Base-by-base conservation (phyloP, 1,140 invertebrate species). In the Tribolium castaneum region DNA sequence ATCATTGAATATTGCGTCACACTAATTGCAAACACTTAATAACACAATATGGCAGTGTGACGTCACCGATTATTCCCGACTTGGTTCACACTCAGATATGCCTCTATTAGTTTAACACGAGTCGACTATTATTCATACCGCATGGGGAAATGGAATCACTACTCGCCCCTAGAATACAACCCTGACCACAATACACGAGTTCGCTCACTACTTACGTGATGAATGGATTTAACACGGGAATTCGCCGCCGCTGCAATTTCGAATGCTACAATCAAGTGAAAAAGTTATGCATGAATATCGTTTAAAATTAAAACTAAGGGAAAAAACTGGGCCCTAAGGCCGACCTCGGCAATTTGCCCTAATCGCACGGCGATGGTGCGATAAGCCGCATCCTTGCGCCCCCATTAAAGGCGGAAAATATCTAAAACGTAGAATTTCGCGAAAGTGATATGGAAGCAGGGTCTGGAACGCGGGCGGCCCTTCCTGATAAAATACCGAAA, bases 61-160 rank as follows among this genome's bases (percentile, higher is more conserved):
- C 59, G 59, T 66, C 30, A 35, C 59, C 59, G 59, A 66, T 35
- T 66, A 59, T 25, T 25, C 54, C 19, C 54, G 54, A 30, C 54
- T 59, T 25, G 54, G 54, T 22, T 59, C 16, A n/a, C 14, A 51
- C 16, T 72, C 39, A 50, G 70, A 72, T 72, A 72, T 49, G 39
- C 25, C 22, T 25, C 71, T 73, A 73, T 73, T 73, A 73, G 71
- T 73, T 73, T 73, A 73, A 52, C 71, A 73, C 71, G 52, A 52
- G n/a, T 30, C 71, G 50, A 49, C 71, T 73, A 73, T 73, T 73
- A 73, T 73, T 73, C 71, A 73, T 73, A 54, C 6, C 19, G 45
- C n/a, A 50, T 22, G 1, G 52, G 71, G 71, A 73, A 73, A 73
- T 73, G 71, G 52, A 73, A 73, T 54, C 71, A 52, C 59, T 52